Evolutionary conservation across 1,140 invertebrate species (phyloP), one percentile per base, ranked within the genome.

Genomic region (Heliconius nattereri): DNA sequence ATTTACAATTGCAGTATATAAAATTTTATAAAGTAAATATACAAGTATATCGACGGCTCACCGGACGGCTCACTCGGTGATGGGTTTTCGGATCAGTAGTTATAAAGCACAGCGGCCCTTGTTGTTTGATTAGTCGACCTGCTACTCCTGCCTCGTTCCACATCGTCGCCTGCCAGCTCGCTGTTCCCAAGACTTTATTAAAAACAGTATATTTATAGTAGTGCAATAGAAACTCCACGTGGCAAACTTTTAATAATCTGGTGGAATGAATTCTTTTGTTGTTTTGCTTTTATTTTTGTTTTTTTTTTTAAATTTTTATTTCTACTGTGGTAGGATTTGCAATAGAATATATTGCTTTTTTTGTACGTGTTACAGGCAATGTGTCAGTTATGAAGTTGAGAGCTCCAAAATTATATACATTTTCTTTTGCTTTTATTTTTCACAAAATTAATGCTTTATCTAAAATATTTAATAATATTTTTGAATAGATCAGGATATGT

Each of bases 51-150:
- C 0, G 32, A 72, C 20, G 7, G 71, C 23, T 7, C 32, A 40
- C 8, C 8, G 71, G 45, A 19, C 26, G 26, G 32, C 32, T 7
- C 32, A 35, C 32, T 20, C 76, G 7, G 23, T 54, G 78, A 78
- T 81, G 57, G 78, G 72, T 82, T 81, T 87, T 77, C 86, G 78
- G 76, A 86, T 86, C 82, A 86, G 81, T 84, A 79, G 82, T 60
- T 79, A 85, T 75, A 72, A 81, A 85, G 83, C 77, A 78, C 78
- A 81, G 81, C 70, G 78, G 85, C 84, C 84, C 84, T 80, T 89
- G 90, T 89, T 90, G 85, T 91, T 90, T 91, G 87, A 91, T 92
- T 89, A 85, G 78, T 80, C 86, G 89, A 86, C 87, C 88, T 88
- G 87, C 86, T 86, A 88, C 86, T 80, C 75, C 82, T 35, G 73